Evolutionary conservation across 2,113 vertebrate genomes (phyloP).

Genomic region (Nesoenas mayeri): DNA sequence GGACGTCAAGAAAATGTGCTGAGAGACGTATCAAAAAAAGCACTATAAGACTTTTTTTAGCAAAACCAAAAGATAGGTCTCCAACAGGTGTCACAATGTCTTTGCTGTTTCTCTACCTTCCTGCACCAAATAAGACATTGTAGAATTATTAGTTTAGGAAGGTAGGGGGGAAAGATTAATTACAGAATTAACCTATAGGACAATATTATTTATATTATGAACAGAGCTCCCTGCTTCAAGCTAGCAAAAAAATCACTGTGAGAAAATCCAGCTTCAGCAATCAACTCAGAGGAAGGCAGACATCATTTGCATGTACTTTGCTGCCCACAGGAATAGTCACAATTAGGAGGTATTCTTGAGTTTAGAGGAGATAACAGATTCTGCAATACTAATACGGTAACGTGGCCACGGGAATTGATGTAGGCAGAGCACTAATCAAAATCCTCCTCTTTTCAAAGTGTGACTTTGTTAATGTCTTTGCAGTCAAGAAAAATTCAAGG

Average conservation of each 20-base stretch:
- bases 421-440: background rate
- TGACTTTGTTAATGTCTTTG: background rate
- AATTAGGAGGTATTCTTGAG: background rate
- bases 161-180: background rate
- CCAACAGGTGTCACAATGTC: background rate
- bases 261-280: background rate
- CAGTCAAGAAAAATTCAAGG: background rate
- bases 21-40: background rate
- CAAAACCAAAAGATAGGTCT: background rate
- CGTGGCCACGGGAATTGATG: rapidly evolving
- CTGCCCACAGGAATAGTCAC: background rate
- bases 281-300: background rate
- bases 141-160: background rate
- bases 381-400: background rate
- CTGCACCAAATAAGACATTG: background rate
- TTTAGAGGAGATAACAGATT: background rate
- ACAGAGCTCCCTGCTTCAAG: background rate
- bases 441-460: background rate
- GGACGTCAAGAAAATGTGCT: background rate
- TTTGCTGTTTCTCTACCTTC: background rate
- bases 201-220: background rate
- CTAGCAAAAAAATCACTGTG: background rate
- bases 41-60: background rate
- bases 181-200: background rate
- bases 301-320: background rate